Evolutionary conservation across 2,113 vertebrate species (phyloP).

Genomic region (Lasiurus borealis): DNA sequence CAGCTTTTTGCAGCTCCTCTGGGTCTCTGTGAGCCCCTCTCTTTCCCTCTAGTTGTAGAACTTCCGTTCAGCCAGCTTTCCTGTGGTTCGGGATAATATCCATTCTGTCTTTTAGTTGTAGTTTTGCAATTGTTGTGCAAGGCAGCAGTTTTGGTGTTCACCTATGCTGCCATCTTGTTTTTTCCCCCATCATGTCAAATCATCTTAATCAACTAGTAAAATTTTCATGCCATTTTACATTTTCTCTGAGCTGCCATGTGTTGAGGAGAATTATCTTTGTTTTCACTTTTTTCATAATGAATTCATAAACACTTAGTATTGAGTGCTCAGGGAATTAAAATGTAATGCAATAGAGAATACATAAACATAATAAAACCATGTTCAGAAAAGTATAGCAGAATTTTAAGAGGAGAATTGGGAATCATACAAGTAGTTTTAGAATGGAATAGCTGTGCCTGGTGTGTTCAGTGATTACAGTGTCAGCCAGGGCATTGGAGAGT

Average conservation of each 20-base stretch:
- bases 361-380: slow-evolving; percentile 19
- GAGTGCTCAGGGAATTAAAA: slow-evolving; percentile 42
- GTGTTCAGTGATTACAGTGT: too few species aligned
- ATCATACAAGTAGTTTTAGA: background rate
- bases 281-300: slow-evolving; percentile 40
- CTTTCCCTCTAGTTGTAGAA: too few species aligned
- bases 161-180: too few species aligned
- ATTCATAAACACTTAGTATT: background rate
- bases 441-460: background rate
- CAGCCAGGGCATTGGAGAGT: too few species aligned
- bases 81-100: too few species aligned
- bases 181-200: background rate
- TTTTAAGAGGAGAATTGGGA: background rate
- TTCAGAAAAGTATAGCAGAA: slow-evolving; percentile 9
- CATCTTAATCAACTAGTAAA: slow-evolving; percentile 25
- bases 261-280: background rate
- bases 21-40: too few species aligned
- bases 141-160: too few species aligned
- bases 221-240: background rate
- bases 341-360: slow-evolving; percentile 41
- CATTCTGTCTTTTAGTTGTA: too few species aligned
- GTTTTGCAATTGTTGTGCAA: too few species aligned
- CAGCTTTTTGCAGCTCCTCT: too few species aligned
- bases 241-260: slow-evolving; percentile 3
- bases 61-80: too few species aligned